Base-by-base conservation (phyloP, 2,797 vertebrate genomes). In the Amblyraja radiata region DNA sequence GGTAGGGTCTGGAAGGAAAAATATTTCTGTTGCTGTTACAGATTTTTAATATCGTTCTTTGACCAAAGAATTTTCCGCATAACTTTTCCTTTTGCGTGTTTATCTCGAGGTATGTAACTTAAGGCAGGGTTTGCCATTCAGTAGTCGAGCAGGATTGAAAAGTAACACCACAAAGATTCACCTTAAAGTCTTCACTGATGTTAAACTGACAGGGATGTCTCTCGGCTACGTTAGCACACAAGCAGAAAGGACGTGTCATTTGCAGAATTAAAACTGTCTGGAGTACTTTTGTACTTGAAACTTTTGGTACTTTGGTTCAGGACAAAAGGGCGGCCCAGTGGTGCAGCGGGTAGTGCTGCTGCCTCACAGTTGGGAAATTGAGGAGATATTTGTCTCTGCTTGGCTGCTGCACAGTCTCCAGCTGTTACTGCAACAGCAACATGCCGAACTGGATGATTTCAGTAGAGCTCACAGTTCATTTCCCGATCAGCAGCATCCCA, bases 191-290 rank as follows among this genome's bases (percentile, higher is more conserved):
- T 65, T 91, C 68, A 91, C 68, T 46, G 32, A 21, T 91, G 68
- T 36, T 21, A 18, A 91, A 73, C 65, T 73, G 18, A 73, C 65
- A 90, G 71, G 88, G 63, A 25, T 23, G 90, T 74, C 21, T 23
- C 71, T 74, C 46, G 23, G 54, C 36, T 73, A 10, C 74, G 36
- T 21, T 28, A 91, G 90, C 25, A 74, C 25, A 65, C 0, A 32
- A 71, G 2, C 36, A 91, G 68, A 91, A 91, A 91, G 10, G 36
- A 71, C 25, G 25, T 73, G 90, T 2, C 46, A 91, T 91, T 39
- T 46, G 36, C 39, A 74, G 68, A 91, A 91, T 32, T 39, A 91
- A 91, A 54, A 74, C 68, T 73, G 88, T 46, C 63, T 73, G 84
- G 16, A 6, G 36, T 32, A 39, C n/a, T 74, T 36, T 88, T 88